Base-by-base conservation (phyloP, 2,797 vertebrate genomes). In the Hirundo rustica region DNA sequence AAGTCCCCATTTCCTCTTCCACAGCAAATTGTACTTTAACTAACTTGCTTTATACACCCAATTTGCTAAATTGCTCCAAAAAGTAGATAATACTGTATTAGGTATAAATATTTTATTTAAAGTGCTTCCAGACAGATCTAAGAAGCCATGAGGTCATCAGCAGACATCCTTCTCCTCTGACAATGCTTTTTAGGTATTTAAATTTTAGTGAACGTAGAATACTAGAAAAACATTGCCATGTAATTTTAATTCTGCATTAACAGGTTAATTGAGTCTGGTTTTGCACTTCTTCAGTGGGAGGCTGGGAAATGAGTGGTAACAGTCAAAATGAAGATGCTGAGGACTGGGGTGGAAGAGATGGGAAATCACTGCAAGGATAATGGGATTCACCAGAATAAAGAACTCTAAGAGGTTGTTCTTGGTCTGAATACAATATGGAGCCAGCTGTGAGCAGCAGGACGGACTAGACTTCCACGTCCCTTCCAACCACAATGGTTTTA, bases 291-390 rank as follows among this genome's bases (percentile, higher is more conserved):
- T 50, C 50, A 47, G 20, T 27, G 10, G 40, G 44, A 87, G 62
- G n/a, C 53, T 60, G 32, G 26, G 11, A 16, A 88, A 51, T 10
- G 34, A 45, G 13, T 7, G 2, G 1, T 17, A 88, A 62, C 11
- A 89, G 67, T 3, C 13, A 61, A 58, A 76, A 72, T 3, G 3
- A 38, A 93, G 54, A 26, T 65, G 17, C 29, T 23, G 12, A 73
- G 53, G n/a, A 54, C 38, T 53, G 50, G 21, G 16, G 11, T 0
- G 2, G 54, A 7, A n/a, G 4, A 4, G 5, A 26, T 9, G 9
- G 18, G 11, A 8, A 58, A 65, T 21, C 62, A 26, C 27, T 51
- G 26, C 18, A 13, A 83, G 57, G 19, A 83, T 22, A 61, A 85
- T 6, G 13, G 62, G 8, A 64, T 55, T 77, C 57, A 71, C 14